Percentiles rank a stretch among this genome's conserved stretches.
Evolutionary conservation across 2,888 invertebrate genomes (phyloP).

Genomic region (Gari tellinella): DNA sequence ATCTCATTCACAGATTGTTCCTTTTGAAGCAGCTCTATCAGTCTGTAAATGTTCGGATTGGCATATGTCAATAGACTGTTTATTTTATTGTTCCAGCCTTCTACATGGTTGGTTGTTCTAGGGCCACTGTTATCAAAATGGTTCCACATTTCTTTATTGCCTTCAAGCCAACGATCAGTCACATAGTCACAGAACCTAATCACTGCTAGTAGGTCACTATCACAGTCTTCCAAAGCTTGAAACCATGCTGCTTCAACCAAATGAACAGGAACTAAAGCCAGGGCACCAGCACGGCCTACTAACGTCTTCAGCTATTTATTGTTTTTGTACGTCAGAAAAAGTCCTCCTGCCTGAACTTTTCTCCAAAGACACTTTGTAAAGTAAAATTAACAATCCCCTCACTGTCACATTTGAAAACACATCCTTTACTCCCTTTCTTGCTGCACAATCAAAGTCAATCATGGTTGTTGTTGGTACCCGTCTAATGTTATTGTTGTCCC

Average conservation of each 20-base stretch:
- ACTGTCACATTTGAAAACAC: constrained; percentile 37
- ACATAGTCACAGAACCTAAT: constrained; percentile 47
- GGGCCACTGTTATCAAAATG: no score
- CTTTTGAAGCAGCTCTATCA: no score
- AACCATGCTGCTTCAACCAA: constrained; percentile 54
- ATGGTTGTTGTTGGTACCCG: no score
- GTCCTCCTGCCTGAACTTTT: constrained; percentile 33
- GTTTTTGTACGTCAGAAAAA: constrained; percentile 17
- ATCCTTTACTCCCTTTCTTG: background rate
- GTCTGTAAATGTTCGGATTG: constrained; percentile 24
- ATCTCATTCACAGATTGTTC: no score
- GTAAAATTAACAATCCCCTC: constrained; percentile 57
- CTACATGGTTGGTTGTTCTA: no score
- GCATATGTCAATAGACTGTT: constrained; percentile 2
- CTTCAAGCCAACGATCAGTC: constrained; percentile 42
- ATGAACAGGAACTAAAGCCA: no score
- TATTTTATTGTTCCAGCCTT: constrained; percentile 22
- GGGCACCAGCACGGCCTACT: constrained; percentile 28
- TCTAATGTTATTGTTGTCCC: no score
- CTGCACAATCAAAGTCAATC: no score
- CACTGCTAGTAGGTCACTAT: constrained; percentile 3
- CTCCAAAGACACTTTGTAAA: no score
- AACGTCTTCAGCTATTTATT: constrained; percentile 29
- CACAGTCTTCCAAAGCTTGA: constrained; percentile 35
- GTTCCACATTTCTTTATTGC: constrained; percentile 32